Percentiles rank a stretch among this genome's conserved stretches.
Conservation (phyloP, 1,140 invertebrate species). For the Capitella teleta region DNA sequence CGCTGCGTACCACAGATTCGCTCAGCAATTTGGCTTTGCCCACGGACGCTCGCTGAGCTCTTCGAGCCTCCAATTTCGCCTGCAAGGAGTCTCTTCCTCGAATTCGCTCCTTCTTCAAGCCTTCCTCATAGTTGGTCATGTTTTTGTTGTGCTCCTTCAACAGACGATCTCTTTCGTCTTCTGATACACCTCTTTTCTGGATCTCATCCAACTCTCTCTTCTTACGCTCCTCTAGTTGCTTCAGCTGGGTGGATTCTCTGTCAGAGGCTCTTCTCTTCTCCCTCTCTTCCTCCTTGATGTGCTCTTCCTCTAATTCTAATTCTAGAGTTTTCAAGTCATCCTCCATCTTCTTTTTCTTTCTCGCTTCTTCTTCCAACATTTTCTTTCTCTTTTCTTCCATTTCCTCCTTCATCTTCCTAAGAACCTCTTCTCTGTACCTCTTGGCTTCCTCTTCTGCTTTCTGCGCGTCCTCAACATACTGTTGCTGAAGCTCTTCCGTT, state of each 20-base stretch:
- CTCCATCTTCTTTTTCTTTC: conserved; percentile 24
- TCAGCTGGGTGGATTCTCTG: conserved; percentile 19
- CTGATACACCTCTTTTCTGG: conserved; percentile 14
- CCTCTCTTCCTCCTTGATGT: neutral
- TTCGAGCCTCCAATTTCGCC: conserved; percentile 27
- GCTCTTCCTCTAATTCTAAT: neutral
- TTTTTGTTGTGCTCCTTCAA: conserved; percentile 28
- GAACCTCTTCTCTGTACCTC: conserved; percentile 20
- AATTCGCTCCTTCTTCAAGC: conserved; percentile 16
- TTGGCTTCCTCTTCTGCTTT: conserved; percentile 20
- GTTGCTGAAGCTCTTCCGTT: conserved; percentile 20
- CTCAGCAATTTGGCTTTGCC: too few species aligned
- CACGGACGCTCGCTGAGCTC: conserved; percentile 19
- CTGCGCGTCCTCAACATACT: conserved; percentile 17
- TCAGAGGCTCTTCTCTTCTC: conserved; percentile 21
- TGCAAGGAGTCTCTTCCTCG: conserved; percentile 17
- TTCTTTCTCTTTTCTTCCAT: conserved; percentile 24
- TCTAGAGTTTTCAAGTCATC: conserved; percentile 3
- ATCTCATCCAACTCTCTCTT: conserved; percentile 23
- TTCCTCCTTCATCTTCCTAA: conserved; percentile 27
- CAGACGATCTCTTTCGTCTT: conserved; percentile 24
- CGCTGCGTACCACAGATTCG: too few species aligned
- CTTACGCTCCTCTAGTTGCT: conserved; percentile 28
- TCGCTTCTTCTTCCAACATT: conserved; percentile 22
- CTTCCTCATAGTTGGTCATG: conserved; percentile 24